Base-by-base conservation (phyloP, 2,113 vertebrate species). In the Pterocles burchelli region DNA sequence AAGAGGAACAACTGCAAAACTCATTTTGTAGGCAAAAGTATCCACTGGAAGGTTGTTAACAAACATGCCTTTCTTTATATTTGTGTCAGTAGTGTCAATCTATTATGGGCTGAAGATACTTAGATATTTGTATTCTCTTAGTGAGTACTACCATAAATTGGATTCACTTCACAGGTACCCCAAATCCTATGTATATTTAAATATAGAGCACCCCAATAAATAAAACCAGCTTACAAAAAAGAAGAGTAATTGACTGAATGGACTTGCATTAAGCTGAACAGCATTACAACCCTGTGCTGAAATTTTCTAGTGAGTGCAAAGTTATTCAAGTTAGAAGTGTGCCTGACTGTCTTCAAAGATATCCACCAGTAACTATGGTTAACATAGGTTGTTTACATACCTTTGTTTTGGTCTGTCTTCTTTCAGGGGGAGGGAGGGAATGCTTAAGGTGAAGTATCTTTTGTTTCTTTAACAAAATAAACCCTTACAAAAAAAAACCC, bases 401-500 rank as follows among this genome's bases (percentile, higher is more conserved):
- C 19, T 74, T 79, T 51, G 13, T 33, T 78, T 78, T 81, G 15
- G 12, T 73, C 41, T 79, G 25, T 52, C 43, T 51, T 77, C 26
- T 43, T 36, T 61, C 4, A 6, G 24, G 11, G 12, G 8, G 8
- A 54, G 26, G 33, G 34, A 62, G 34, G 20, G 29, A 59, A 9
- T 1, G 3, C 20, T 63, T 58, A 33, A 41, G 13, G 10, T 52
- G 13, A 63, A 71, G 25, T 46, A 59, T 26, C 20, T 62, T 46
- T 58, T 63, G 11, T 65, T 77, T 62, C 22, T 68, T 46, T 17
- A 81, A 51, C 7, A 51, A 70, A 71, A 61, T 19, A 72, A 82
- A 17, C 13, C 21, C 29, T 71, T 20, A 26, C 4, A 18, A 45
- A 66, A 65, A 34, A 67, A 15, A 0, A 13, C 0, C 5, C 2